Evolutionary conservation across 2,797 vertebrate genomes (phyloP).

Genomic region (Holocentrus rufus): DNA sequence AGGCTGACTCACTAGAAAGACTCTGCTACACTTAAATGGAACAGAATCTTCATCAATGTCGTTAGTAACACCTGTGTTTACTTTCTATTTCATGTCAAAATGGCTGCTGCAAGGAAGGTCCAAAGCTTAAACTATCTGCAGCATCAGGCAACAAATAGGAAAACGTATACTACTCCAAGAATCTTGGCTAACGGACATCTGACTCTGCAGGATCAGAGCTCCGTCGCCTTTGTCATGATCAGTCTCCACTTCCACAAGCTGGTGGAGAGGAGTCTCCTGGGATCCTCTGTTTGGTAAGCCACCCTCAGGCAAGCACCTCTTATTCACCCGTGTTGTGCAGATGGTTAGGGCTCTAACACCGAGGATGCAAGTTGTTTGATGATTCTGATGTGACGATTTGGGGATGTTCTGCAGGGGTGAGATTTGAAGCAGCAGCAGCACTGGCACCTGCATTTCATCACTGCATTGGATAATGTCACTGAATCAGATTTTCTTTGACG

Average conservation of each 20-base stretch:
- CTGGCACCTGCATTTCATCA: slow-evolving; percentile 11
- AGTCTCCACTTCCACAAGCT: slow-evolving; percentile 89
- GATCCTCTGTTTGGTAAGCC: slow-evolving; percentile 83
- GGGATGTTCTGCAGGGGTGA: slow-evolving; percentile 23
- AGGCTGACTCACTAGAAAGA: too few relatives aligned
- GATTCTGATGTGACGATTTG: slow-evolving; percentile 29
- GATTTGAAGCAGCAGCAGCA: slow-evolving; percentile 16
- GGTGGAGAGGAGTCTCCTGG: slow-evolving; percentile 87
- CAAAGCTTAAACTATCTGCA: too few relatives aligned
- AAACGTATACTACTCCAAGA: neutral
- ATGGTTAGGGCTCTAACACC: slow-evolving; percentile 32
- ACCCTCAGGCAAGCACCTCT: slow-evolving; percentile 34
- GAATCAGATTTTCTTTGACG: neutral
- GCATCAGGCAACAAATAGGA: too few relatives aligned
- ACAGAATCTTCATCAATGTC: too few relatives aligned
- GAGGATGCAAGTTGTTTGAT: slow-evolving; percentile 15
- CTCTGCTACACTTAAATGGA: too few relatives aligned
- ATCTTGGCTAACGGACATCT: slow-evolving; percentile 4
- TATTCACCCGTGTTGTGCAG: slow-evolving; percentile 19
- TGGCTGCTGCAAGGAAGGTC: too few relatives aligned
- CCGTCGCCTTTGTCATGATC: slow-evolving; percentile 87
- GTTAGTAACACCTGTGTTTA: too few relatives aligned
- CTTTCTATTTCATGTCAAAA: too few relatives aligned
- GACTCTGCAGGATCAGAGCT: slow-evolving; percentile 68
- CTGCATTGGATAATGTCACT: neutral